Percentiles rank a stretch among this genome's conserved stretches.
These are phyloP conservation scores for Uropetala carovei DNA, from an alignment of 2,888 invertebrate species.

Conservation along the genomic window DNA sequence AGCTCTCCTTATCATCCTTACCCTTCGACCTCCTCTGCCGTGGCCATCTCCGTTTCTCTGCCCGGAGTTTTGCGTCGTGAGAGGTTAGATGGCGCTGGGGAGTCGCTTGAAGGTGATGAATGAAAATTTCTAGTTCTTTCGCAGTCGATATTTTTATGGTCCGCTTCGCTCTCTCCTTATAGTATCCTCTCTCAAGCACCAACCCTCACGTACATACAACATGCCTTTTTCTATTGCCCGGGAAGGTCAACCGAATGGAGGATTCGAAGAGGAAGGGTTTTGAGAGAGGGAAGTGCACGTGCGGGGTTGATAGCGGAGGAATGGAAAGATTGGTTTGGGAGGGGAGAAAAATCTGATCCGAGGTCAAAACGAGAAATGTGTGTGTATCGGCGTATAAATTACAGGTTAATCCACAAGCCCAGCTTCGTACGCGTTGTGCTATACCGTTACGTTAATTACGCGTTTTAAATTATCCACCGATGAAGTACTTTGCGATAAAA, in stretches of 20 bases:
- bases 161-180: background rate
- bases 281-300: background rate
- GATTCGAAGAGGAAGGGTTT: background rate
- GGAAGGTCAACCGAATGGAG: background rate
- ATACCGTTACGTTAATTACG: too few relatives aligned
- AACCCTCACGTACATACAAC: background rate
- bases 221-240: background rate
- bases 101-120: background rate
- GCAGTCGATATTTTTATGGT: background rate
- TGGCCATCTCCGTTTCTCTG: background rate
- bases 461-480: too few relatives aligned
- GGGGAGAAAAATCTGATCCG: too few relatives aligned
- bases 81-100: slow-evolving; percentile 1
- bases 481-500: too few relatives aligned
- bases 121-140: slow-evolving; percentile 38
- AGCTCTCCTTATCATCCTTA: background rate
- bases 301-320: background rate
- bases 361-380: too few relatives aligned
- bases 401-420: background rate
- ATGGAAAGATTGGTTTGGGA: background rate
- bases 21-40: background rate
- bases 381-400: background rate
- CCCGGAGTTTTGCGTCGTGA: background rate
- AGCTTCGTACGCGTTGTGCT: background rate
- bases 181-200: too few relatives aligned